Base-by-base conservation (phyloP, 2,888 invertebrate species). In the Heliothis peltigera region DNA sequence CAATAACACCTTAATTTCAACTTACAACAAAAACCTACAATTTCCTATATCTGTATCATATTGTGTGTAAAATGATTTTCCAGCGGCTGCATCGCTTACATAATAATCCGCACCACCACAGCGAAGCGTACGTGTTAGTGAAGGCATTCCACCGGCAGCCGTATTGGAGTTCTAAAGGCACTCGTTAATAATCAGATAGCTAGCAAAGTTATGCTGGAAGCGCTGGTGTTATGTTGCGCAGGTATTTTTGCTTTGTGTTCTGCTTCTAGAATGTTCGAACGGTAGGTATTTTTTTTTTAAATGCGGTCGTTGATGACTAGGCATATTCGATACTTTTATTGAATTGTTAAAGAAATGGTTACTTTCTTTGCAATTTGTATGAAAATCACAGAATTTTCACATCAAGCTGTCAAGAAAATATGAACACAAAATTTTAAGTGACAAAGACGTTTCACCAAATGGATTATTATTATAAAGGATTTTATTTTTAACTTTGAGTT, bases 101-200 rank as follows among this genome's bases (percentile, higher is more conserved):
- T 49, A 66, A 65, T 39, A 48, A 21, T 17, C 21, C 35, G n/a
- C n/a, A 4, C 43, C 19, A 18, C 17, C n/a, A 12, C 15, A 49
- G n/a, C 35, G 43, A 21, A 66, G 48, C n/a, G 12, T 47, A 53
- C 32, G 32, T 42, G n/a, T 55, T 64, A 32, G 43, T 65, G 43
- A n/a, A 39, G 57, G 17, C 8, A 66, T 66, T 58, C 4, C 6
- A 17, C 43, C n/a, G 12, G 4, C 43, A 25, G 12, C 42, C 5
- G 35, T 58, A 66, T 44, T 18, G n/a, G 43, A 58, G 66, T 42
- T 19, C 42, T 49, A 64, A 12, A 19, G 48, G 12, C 3, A 32
- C 22, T 49, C 15, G 66, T 65, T 44, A 57, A 58, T 65, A 49
- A 66, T 44, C 28, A 10, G 55, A 42, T 48, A 55, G 35, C 43